phyloP scores from a whole-genome alignment of 2,797 vertebrate species.

The Somateria mollissima region DNA sequence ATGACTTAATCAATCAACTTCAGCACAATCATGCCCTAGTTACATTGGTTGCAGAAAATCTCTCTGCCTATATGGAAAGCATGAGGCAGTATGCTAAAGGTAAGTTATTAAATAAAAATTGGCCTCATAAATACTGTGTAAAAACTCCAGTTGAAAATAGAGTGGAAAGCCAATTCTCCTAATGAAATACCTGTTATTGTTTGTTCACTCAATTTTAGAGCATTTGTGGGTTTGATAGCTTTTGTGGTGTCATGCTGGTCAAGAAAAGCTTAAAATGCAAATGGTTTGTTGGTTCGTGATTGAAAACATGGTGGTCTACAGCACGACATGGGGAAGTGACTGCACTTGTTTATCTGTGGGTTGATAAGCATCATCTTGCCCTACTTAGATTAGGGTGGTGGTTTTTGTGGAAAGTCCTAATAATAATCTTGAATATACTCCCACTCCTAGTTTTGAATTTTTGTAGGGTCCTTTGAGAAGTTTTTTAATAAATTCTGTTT shows the following conservation, averaged over 20 bases:
- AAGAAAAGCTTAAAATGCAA: neutral
- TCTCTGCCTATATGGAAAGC: conserved; percentile 98
- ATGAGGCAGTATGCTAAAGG: conserved; percentile 99
- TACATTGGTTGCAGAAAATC: conserved; percentile 97
- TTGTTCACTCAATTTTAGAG: neutral
- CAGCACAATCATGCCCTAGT: conserved; percentile 99
- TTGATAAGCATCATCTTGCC: neutral
- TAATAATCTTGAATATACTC: neutral
- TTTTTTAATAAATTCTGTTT: neutral
- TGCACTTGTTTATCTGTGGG: neutral
- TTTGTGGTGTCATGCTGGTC: neutral
- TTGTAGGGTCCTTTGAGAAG: neutral
- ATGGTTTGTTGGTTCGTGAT: neutral
- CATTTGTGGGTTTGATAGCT: neutral
- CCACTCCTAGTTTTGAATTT: neutral
- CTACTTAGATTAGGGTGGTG: neutral
- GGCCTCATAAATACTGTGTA: neutral
- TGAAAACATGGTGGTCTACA: neutral
- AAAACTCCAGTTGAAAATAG: neutral
- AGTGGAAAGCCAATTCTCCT: neutral
- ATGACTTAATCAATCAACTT: conserved; percentile 99
- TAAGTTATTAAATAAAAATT: conserved; percentile 68
- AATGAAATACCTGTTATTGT: neutral
- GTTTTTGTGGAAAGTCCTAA: neutral
- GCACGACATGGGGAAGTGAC: neutral